These are phyloP conservation scores for Rhinella marina DNA, from an alignment of 2,797 vertebrate species.

Conservation along the genomic window DNA sequence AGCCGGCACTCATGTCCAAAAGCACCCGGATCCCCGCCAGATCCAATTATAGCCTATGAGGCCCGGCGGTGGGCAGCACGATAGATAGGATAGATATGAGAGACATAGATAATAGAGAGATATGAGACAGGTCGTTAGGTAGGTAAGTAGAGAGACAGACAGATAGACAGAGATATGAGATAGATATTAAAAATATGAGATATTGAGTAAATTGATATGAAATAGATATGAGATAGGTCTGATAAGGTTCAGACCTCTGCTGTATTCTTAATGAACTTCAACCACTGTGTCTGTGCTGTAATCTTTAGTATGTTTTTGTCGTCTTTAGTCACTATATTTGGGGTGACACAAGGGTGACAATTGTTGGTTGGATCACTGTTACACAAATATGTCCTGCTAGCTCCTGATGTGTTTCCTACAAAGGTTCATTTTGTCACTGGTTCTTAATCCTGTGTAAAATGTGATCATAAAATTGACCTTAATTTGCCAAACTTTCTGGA, in stretches of 20 bases:
- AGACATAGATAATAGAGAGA: too few relatives aligned
- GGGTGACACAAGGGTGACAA: neutral
- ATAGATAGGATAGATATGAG: too few relatives aligned
- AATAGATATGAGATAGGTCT: neutral
- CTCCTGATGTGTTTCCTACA: neutral
- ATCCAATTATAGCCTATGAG: too few relatives aligned
- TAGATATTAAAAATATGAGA: too few relatives aligned
- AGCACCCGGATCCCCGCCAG: too few relatives aligned
- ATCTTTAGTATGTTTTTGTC: neutral
- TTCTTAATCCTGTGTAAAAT: slow-evolving; percentile 3
- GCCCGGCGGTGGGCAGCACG: too few relatives aligned
- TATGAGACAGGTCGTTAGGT: too few relatives aligned
- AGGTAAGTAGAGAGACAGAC: too few relatives aligned
- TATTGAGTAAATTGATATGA: neutral
- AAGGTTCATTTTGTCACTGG: neutral
- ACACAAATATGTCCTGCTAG: neutral
- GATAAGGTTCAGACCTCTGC: too few relatives aligned
- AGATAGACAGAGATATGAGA: too few relatives aligned
- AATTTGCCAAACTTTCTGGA: slow-evolving; percentile 33
- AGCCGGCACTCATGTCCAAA: too few relatives aligned
- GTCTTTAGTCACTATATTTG: neutral
- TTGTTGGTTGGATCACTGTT: neutral
- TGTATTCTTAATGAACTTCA: slow-evolving; percentile 26
- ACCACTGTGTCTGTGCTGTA: neutral
- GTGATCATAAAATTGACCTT: slow-evolving; percentile 13